A percentile compares a stretch with the other conserved stretches of the same genome.
These are phyloP conservation scores for Alviniconcha marisindica DNA, from an alignment of 1,140 invertebrate species.

Conservation along the genomic window DNA sequence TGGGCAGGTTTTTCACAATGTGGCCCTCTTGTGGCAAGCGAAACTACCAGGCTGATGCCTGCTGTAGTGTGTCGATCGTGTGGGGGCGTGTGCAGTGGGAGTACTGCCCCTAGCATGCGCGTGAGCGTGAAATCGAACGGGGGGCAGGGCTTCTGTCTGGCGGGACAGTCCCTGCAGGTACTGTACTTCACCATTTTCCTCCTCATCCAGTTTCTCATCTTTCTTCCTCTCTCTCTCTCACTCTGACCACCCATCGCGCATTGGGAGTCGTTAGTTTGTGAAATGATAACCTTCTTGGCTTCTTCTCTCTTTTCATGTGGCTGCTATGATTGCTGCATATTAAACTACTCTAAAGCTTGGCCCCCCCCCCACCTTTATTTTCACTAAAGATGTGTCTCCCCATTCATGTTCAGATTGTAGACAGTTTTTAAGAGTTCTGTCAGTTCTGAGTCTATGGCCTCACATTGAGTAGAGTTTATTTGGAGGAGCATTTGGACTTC, in stretches of 20 bases:
- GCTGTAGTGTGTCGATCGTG: slow-evolving; percentile 4
- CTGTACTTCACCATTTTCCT: slow-evolving; percentile 22
- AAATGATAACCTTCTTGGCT: too few species aligned
- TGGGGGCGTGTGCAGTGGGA: slow-evolving; percentile 15
- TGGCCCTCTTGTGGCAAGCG: background rate
- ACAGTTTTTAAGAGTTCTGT: too few species aligned
- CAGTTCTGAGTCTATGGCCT: too few species aligned
- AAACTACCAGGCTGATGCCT: slow-evolving; percentile 22
- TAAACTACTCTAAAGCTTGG: too few species aligned
- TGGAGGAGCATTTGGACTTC: too few species aligned
- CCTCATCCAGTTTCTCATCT: background rate
- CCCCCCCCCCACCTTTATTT: too few species aligned
- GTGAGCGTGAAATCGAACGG: background rate
- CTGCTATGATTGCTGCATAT: too few species aligned
- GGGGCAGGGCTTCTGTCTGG: slow-evolving; percentile 24
- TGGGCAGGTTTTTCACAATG: slow-evolving; percentile 18
- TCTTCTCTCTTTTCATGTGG: too few species aligned
- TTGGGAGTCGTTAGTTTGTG: too few species aligned
- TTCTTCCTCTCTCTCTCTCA: background rate
- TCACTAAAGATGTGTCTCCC: too few species aligned
- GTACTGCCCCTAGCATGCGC: slow-evolving; percentile 19
- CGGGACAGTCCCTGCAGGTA: slow-evolving; percentile 28
- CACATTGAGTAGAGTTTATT: too few species aligned
- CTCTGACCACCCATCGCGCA: background rate
- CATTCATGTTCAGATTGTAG: too few species aligned